These are phyloP conservation scores for Acanthurus leucopareius DNA, from an alignment of 2,797 vertebrate genomes.

Conservation along the genomic window DNA sequence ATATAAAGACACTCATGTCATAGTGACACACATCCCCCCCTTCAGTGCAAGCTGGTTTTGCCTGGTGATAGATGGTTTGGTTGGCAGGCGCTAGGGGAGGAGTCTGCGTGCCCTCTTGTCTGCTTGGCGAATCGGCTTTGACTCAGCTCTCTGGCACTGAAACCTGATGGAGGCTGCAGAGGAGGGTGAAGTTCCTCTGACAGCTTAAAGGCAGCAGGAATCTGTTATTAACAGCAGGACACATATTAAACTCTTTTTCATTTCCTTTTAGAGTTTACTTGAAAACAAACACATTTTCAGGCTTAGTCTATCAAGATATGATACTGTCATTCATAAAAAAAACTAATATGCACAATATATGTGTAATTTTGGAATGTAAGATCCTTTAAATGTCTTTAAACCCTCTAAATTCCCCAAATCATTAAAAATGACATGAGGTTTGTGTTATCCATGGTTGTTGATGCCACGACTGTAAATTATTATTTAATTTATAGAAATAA, in stretches of 20 bases:
- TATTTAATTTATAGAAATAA: no score
- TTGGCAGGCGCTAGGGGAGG: slow-evolving; percentile 44
- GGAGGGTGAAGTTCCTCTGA: slow-evolving; percentile 37
- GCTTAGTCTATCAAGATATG: background rate
- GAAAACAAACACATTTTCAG: background rate
- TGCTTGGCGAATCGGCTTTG: slow-evolving; percentile 47
- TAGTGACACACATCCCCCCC: slow-evolving; percentile 6
- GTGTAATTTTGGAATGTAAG: background rate
- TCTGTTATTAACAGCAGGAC: background rate
- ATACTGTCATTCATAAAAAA: background rate
- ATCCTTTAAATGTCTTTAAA: slow-evolving; percentile 5
- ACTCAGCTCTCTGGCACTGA: slow-evolving; percentile 61
- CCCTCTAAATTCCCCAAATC: background rate
- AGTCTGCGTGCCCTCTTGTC: slow-evolving; percentile 25
- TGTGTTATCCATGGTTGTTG: background rate
- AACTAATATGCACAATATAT: background rate
- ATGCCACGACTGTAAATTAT: background rate
- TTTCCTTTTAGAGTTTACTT: background rate
- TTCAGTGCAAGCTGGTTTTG: slow-evolving; percentile 33
- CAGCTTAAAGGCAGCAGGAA: slow-evolving; percentile 24
- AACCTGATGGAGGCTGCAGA: slow-evolving; percentile 16
- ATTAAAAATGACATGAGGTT: background rate
- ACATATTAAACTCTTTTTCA: background rate
- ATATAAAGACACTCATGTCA: slow-evolving; percentile 24
- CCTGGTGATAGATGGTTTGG: slow-evolving; percentile 49